Conservation (phyloP, 2,888 invertebrate species). For the Liposcelis brunnea region DNA sequence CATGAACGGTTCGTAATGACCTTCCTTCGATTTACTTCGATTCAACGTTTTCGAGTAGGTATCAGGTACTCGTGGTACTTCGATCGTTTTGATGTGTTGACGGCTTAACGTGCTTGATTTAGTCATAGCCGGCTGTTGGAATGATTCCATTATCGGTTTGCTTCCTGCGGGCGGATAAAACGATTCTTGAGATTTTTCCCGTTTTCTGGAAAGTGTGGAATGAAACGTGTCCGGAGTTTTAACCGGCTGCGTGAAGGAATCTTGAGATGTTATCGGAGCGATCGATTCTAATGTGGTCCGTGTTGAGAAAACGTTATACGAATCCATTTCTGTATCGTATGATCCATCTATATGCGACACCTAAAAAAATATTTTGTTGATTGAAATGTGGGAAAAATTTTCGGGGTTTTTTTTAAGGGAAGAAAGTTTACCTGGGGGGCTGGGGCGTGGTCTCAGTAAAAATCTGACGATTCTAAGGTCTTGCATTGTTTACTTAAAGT, state of each 20-base stretch:
- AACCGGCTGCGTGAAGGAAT: slow-evolving; percentile 3
- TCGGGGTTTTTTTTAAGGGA: no score
- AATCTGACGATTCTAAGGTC: slow-evolving; percentile 82
- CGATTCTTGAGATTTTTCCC: slow-evolving; percentile 7
- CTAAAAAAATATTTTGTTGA: background rate
- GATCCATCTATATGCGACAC: slow-evolving; percentile 8
- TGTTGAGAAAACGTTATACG: slow-evolving; percentile 5
- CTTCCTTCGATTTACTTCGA: slow-evolving; percentile 1
- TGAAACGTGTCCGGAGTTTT: slow-evolving; percentile 4
- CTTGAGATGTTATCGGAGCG: slow-evolving; percentile 3
- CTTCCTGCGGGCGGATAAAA: background rate
- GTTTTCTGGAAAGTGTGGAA: slow-evolving; percentile 1
- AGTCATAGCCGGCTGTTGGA: background rate
- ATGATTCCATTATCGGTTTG: slow-evolving; percentile 4
- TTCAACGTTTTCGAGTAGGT: background rate
- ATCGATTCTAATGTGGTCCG: slow-evolving; percentile 6
- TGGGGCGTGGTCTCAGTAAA: slow-evolving; percentile 75
- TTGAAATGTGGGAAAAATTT: no score
- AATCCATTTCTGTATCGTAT: slow-evolving; percentile 2
- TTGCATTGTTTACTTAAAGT: slow-evolving; percentile 93
- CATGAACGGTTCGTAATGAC: slow-evolving; percentile 9
- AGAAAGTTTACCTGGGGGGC: slow-evolving; percentile 8
- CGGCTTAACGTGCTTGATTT: slow-evolving; percentile 1
- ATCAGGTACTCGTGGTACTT: slow-evolving; percentile 2
- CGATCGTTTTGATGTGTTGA: background rate